Conservation (phyloP, 2,888 invertebrate species). For the Drosophila koepferae region DNA sequence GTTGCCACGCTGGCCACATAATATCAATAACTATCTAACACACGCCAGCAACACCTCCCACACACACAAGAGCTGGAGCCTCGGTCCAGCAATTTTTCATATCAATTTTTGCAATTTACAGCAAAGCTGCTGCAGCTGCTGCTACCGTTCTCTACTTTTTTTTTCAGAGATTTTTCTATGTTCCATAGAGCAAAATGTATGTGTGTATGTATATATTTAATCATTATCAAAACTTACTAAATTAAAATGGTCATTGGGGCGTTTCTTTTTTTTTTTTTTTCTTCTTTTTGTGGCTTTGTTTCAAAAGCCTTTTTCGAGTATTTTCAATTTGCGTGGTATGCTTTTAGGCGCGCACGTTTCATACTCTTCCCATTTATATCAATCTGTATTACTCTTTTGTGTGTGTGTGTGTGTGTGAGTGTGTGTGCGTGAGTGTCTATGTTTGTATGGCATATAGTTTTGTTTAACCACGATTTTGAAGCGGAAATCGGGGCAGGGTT, state of each 20-base stretch:
- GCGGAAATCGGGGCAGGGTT: conserved; percentile 12
- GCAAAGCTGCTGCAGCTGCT: conserved; percentile 18
- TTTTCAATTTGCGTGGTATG: conserved; percentile 71
- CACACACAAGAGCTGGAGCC: conserved; percentile 12
- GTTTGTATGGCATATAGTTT: conserved; percentile 65
- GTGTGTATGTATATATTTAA: conserved; percentile 27
- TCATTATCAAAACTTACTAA: conserved; percentile 74
- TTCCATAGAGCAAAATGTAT: conserved; percentile 19
- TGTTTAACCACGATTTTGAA: conserved; percentile 67
- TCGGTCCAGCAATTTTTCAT: conserved; percentile 65
- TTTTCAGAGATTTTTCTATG: conserved; percentile 30
- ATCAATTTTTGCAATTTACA: conserved; percentile 57
- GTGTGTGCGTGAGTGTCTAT: background rate
- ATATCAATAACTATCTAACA: conserved; percentile 72
- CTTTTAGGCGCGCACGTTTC: conserved; percentile 65
- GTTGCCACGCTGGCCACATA: conserved; percentile 31
- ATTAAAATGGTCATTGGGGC: conserved; percentile 74
- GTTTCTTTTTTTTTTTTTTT: conserved; percentile 17
- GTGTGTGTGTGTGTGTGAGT: conserved; percentile 2
- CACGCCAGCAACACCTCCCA: conserved; percentile 27
- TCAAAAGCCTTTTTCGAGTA: conserved; percentile 58
- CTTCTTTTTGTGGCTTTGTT: conserved; percentile 35
- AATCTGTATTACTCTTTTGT: conserved; percentile 30
- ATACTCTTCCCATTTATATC: conserved; percentile 12
- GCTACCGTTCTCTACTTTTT: background rate